Evolutionary conservation across 2,888 invertebrate genomes (phyloP).

Genomic region (Coelopa pilipes): DNA sequence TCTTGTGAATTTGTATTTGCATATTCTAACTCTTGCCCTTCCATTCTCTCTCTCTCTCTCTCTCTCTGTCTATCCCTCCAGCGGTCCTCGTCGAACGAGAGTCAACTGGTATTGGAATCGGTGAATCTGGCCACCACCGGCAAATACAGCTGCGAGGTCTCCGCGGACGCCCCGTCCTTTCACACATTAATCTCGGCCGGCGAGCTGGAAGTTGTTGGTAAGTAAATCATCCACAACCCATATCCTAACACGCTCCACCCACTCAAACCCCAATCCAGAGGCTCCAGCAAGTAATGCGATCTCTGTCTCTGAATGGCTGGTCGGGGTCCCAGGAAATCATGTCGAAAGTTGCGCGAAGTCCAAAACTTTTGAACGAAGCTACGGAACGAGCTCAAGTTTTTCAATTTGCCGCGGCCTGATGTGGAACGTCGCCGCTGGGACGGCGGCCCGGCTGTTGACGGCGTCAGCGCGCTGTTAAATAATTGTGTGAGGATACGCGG

Average conservation of each 20-base stretch:
- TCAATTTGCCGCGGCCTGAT: background rate
- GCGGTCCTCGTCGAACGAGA: constrained; percentile 57
- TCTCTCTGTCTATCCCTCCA: constrained; percentile 30
- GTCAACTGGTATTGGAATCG: constrained; percentile 56
- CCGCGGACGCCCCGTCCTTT: constrained; percentile 63
- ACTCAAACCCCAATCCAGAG: background rate
- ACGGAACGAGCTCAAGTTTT: background rate
- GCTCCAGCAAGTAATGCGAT: too few relatives aligned
- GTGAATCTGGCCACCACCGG: constrained; percentile 57
- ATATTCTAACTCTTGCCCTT: background rate
- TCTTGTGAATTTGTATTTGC: background rate
- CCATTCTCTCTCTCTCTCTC: background rate
- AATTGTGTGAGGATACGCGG: background rate
- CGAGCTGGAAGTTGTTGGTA: constrained; percentile 62
- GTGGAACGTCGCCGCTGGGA: background rate
- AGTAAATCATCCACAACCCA: constrained; percentile 43
- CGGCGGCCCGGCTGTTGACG: background rate
- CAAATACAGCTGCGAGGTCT: constrained; percentile 62
- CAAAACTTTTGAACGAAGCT: too few relatives aligned
- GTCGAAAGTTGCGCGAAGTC: too few relatives aligned
- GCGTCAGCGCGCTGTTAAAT: background rate
- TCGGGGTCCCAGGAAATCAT: too few relatives aligned
- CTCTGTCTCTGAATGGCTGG: too few relatives aligned
- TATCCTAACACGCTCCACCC: background rate
- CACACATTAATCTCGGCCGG: constrained; percentile 60